Evolutionary conservation across 30 jellyfish, hydroid and myxozoan species (phyloP).

Genomic region (Aurelia sp.): DNA sequence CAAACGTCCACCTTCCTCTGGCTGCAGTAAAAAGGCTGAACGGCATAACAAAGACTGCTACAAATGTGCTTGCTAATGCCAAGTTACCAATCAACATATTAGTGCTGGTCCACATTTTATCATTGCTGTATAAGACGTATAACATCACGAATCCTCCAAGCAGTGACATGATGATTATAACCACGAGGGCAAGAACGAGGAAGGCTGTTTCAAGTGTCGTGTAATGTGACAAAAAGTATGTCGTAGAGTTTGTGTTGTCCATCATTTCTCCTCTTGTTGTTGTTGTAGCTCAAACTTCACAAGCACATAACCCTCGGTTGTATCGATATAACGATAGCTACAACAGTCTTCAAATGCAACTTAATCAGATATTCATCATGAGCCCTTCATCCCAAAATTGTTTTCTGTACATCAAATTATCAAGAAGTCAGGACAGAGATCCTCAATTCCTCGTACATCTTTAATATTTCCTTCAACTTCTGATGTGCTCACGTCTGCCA

Average conservation of each 20-base stretch:
- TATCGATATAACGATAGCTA: no score
- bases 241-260: conserved; percentile 10
- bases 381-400: no score
- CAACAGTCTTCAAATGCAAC: no score
- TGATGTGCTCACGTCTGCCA: no score
- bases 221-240: conserved; percentile 55
- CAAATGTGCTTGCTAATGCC: conserved; percentile 72
- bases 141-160: conserved; percentile 81
- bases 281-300: no score
- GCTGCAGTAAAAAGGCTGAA: conserved; percentile 74
- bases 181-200: conserved; percentile 48
- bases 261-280: conserved; percentile 23
- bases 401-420: no score
- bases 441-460: no score
- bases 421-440: no score
- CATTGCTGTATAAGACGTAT: conserved; percentile 75
- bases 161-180: conserved; percentile 68
- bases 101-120: conserved; percentile 95
- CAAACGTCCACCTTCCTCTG: conserved; percentile 72
- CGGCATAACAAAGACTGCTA: conserved; percentile 88
- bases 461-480: no score
- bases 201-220: conserved; percentile 48
- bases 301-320: no score
- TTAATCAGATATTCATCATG: no score
- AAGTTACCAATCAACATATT: conserved; percentile 93